Evolutionary conservation across 1,140 invertebrate species (phyloP), one percentile per base, ranked within the genome.

Genomic region (Cotesia vestalis): DNA sequence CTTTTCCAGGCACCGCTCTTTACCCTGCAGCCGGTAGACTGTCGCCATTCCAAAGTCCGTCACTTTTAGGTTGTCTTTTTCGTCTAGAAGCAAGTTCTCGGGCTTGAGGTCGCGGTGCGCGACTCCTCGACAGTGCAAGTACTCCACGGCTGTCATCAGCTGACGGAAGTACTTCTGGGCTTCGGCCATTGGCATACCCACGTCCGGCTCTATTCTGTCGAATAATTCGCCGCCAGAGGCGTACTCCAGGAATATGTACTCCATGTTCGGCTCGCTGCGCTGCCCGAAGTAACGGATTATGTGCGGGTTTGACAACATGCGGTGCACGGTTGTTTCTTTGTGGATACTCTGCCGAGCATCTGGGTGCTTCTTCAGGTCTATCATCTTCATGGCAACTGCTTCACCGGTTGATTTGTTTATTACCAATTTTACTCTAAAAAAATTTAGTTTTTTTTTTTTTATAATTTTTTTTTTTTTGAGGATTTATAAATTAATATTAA

Each of bases 11-110:
- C 91, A 84, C 60, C 97, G 90, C 88, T 97, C 95, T 79, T 90
- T 89, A 4, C 90, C 89, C 71, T 90, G 90, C 71, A 90, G 88
- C 84, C 92, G 89, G 84, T 92, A 95, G 74, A 98, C 87, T 2
- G 98, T 99, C 11, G 97, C 96, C 88, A 99, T 90, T 69, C 98
- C 98, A 90, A 99, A 99, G 88, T 99, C 98, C 2, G 95, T 93
- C 73, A 99, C 96, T 89, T 99, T 99, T 55, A 99, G 87, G 81
- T 93, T 92, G 82, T 98, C 95, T 82, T 93, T 88, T 70, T 91
- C 90, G 88, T 98, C 96, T 8, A 99, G 88, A 38, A 99, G 88
- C 62, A 99, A 87, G 88, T 99, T 99, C 88, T 99, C 97, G 4
- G 97, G 97, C 86, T 99, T 99, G 46, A 99, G 86, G 88, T 99